Percentiles rank a stretch among this genome's conserved stretches.
Evolutionary conservation across 1,140 invertebrate species (phyloP).

Genomic region (Homarus americanus): DNA sequence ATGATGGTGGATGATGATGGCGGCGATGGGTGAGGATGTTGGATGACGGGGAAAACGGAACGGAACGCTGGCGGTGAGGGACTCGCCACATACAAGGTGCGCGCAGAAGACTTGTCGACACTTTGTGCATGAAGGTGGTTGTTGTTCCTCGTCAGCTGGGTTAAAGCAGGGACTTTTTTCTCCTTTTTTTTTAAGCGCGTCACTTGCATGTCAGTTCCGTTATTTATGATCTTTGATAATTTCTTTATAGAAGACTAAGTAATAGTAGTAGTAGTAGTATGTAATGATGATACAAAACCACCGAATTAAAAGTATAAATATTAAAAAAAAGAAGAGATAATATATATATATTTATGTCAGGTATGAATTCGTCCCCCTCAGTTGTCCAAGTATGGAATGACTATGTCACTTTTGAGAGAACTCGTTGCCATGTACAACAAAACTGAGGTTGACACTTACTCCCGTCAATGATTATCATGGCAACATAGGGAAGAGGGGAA

Average conservation of each 20-base stretch:
- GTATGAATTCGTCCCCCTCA: slow-evolving; percentile 75
- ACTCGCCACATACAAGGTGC: slow-evolving; percentile 42
- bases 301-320: slow-evolving; percentile 50
- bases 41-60: slow-evolving; percentile 52
- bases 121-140: slow-evolving; percentile 14
- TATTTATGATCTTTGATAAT: slow-evolving; percentile 60
- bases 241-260: slow-evolving; percentile 47
- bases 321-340: slow-evolving; percentile 28
- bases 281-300: slow-evolving; percentile 57
- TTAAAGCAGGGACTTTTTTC: slow-evolving; percentile 24
- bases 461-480: slow-evolving; percentile 59
- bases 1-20: slow-evolving; percentile 48
- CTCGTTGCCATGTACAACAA: slow-evolving; percentile 63
- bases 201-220: slow-evolving; percentile 69
- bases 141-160: slow-evolving; percentile 48
- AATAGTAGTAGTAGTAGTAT: neutral
- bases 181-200: slow-evolving; percentile 52
- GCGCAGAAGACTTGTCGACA: slow-evolving; percentile 10
- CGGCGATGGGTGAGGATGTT: slow-evolving; percentile 19
- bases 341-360: slow-evolving; percentile 52
- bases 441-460: slow-evolving; percentile 46
- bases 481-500: slow-evolving; percentile 37
- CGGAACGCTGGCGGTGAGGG: slow-evolving; percentile 45
- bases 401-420: slow-evolving; percentile 55
- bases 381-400: slow-evolving; percentile 77